Evolutionary conservation across 2,113 vertebrate species (phyloP).

Genomic region (Aptenodytes patagonicus): DNA sequence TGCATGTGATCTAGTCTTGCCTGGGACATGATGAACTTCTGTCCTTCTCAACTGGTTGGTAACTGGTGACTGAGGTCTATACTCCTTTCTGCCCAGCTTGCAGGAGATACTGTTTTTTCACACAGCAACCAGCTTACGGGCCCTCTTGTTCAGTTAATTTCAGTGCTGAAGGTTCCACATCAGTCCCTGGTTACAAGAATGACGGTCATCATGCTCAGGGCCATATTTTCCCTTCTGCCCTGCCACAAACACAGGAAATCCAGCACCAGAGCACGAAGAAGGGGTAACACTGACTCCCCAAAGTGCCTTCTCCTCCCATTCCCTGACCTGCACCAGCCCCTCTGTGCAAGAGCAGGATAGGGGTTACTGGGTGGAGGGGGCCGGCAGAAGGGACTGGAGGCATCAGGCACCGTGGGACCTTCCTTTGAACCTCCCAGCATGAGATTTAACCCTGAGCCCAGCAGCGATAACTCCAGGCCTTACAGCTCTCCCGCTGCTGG

Average conservation of each 20-base stretch:
- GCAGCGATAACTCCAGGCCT: neutral
- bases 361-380: neutral
- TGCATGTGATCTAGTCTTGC: neutral
- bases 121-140: neutral
- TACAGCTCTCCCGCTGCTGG: neutral
- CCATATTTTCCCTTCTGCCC: neutral
- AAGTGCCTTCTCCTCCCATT: neutral
- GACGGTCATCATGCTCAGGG: neutral
- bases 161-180: neutral
- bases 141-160: neutral
- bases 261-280: neutral
- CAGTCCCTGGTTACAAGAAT: neutral
- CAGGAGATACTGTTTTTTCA: neutral
- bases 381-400: neutral
- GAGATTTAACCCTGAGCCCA: neutral
- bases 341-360: neutral
- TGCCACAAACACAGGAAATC: neutral
- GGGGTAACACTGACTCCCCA: neutral
- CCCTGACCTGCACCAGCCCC: too few species aligned
- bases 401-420: neutral
- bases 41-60: neutral
- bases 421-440: neutral
- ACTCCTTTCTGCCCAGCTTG: neutral
- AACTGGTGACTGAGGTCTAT: neutral
- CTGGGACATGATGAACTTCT: neutral